phyloP scores from a whole-genome alignment of 2,888 invertebrate species.

The Caenorhabditis panamensis region DNA sequence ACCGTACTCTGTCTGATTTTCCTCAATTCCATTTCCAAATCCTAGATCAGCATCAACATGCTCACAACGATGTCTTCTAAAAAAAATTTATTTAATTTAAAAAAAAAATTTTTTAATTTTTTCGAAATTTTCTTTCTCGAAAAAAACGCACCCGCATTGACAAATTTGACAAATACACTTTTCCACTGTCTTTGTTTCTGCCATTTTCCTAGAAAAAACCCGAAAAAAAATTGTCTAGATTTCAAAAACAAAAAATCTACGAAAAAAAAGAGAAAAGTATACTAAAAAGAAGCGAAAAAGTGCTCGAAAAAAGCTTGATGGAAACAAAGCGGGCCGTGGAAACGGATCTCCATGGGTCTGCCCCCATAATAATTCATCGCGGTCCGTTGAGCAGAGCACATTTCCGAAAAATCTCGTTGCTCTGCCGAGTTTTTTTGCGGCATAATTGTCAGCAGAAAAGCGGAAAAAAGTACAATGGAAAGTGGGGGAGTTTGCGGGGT shows the following conservation, averaged over 20 bases:
- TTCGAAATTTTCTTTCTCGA: neutral
- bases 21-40: conserved; percentile 63
- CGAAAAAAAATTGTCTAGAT: no score
- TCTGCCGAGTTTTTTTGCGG: conserved; percentile 17
- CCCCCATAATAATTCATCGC: conserved; percentile 46
- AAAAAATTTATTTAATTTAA: no score
- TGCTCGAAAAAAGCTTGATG: conserved; percentile 17
- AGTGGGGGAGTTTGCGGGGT: neutral
- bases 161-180: conserved; percentile 71
- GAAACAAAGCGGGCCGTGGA: conserved; percentile 42
- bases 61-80: conserved; percentile 67
- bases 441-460: conserved; percentile 28
- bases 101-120: no score
- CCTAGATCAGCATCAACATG: conserved; percentile 69
- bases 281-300: conserved; percentile 11
- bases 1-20: conserved; percentile 65
- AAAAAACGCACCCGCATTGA: conserved; percentile 65
- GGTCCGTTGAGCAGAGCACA: conserved; percentile 36
- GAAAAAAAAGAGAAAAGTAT: neutral
- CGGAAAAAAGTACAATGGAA: conserved; percentile 29
- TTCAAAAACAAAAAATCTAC: neutral
- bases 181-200: conserved; percentile 36
- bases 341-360: conserved; percentile 49
- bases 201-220: conserved; percentile 6
- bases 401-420: conserved; percentile 46